Percentiles rank a stretch among this genome's conserved stretches.
These are phyloP conservation scores for Panulirus ornatus DNA, from an alignment of 1,140 invertebrate species.

Conservation along the genomic window DNA sequence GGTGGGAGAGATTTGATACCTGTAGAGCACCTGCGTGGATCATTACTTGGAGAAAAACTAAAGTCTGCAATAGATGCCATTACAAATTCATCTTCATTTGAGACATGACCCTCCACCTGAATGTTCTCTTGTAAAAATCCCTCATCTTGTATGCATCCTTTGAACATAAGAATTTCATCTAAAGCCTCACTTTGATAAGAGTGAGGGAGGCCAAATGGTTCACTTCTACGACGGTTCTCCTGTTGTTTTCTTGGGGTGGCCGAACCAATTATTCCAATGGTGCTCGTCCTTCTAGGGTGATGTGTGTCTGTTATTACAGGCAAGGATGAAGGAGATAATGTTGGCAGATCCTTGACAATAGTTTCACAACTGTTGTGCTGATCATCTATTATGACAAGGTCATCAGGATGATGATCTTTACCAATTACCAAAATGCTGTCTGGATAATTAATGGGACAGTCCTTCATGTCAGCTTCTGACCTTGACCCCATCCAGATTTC, in stretches of 20 bases:
- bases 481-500: background rate
- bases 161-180: constrained; percentile 38
- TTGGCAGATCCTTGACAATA: constrained; percentile 47
- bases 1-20: constrained; percentile 56
- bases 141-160: constrained; percentile 17
- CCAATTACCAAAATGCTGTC: background rate
- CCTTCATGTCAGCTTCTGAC: background rate
- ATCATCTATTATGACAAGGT: constrained; percentile 51
- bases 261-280: background rate
- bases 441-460: background rate
- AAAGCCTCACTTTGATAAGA: constrained; percentile 43
- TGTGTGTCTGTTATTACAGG: constrained; percentile 28
- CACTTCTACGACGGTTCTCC: background rate
- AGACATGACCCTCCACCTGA: background rate
- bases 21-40: constrained; percentile 67
- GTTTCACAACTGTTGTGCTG: constrained; percentile 47
- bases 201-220: background rate
- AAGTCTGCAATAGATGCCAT: constrained; percentile 63
- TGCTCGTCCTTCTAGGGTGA: constrained; percentile 26
- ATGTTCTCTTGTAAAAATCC: background rate
- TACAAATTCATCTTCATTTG: constrained; percentile 34
- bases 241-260: too few species aligned
- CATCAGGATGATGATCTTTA: constrained; percentile 41
- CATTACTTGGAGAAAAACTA: constrained; percentile 59
- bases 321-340: constrained; percentile 47